Percentiles rank a stretch among this genome's conserved stretches.
phyloP scores from a whole-genome alignment of 92 coral and sea anemone species.

The Palythoa grandis region DNA sequence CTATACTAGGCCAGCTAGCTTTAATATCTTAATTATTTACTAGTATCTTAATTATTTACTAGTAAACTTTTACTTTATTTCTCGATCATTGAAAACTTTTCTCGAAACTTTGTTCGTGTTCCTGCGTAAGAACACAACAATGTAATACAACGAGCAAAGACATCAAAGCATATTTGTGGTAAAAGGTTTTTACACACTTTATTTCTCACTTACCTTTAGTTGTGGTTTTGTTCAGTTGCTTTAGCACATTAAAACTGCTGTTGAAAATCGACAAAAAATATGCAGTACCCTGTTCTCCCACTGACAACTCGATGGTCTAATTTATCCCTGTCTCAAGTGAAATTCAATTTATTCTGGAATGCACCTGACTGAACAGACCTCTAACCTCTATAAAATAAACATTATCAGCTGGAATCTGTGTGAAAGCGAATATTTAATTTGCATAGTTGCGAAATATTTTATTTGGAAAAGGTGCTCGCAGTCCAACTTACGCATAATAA shows the following conservation, averaged over 20 bases:
- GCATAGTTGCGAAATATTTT: neutral
- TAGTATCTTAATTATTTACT: too few species aligned
- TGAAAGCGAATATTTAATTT: constrained; percentile 12
- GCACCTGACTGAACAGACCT: constrained; percentile 30
- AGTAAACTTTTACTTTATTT: neutral
- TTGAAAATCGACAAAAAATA: neutral
- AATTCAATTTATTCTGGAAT: constrained; percentile 35
- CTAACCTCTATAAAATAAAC: constrained; percentile 14
- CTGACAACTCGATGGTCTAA: constrained; percentile 4
- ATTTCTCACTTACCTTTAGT: neutral
- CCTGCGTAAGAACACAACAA: constrained; percentile 24
- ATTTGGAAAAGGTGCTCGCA: neutral
- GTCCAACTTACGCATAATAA: neutral
- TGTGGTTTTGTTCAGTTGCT: neutral
- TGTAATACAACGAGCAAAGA: neutral
- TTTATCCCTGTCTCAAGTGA: constrained; percentile 26
- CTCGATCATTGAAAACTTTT: neutral
- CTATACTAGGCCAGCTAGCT: too few species aligned
- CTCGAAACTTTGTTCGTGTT: neutral
- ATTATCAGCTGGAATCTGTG: neutral
- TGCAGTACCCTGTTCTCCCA: constrained; percentile 3
- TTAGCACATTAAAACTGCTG: too few species aligned
- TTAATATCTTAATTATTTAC: too few species aligned
- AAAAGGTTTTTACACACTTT: neutral
- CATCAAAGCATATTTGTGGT: neutral